These are phyloP conservation scores for Eremophila alpestris DNA, from an alignment of 2,797 vertebrate species.

Conservation along the genomic window DNA sequence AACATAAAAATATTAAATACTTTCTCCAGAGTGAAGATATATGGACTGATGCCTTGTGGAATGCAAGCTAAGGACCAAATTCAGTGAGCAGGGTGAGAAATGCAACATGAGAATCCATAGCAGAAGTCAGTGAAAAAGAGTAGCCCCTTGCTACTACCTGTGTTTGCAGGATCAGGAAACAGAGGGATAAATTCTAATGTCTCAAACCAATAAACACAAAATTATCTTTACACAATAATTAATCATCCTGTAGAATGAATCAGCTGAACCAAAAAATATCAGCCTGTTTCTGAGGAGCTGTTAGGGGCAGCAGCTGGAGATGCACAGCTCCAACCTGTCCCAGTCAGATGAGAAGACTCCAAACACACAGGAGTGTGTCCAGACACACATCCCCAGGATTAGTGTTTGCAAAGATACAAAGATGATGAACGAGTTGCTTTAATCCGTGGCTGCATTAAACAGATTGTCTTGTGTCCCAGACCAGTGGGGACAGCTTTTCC, in stretches of 20 bases:
- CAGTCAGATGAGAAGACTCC: background rate
- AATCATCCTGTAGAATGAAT: slow-evolving; percentile 9
- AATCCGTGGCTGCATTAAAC: background rate
- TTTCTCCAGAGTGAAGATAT: background rate
- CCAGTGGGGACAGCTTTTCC: too few relatives aligned
- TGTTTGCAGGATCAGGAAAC: background rate
- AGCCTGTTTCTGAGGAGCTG: background rate
- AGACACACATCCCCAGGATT: background rate
- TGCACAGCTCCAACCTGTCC: background rate
- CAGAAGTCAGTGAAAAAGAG: background rate
- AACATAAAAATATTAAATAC: background rate
- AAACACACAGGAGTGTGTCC: background rate
- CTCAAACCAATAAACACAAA: slow-evolving; percentile 17
- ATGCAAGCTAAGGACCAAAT: background rate
- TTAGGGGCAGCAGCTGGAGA: background rate
- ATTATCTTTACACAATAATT: background rate
- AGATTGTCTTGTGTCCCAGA: too few relatives aligned
- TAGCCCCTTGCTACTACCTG: background rate
- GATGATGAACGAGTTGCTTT: background rate
- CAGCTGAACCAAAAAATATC: background rate
- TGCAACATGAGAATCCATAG: background rate
- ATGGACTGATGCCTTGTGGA: background rate
- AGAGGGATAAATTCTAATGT: background rate
- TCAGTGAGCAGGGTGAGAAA: background rate
- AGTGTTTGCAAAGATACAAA: background rate